A percentile compares a stretch with the other conserved stretches of the same genome.
Evolutionary conservation across 2,797 vertebrate species (phyloP).

Genomic region (Gila robusta): DNA sequence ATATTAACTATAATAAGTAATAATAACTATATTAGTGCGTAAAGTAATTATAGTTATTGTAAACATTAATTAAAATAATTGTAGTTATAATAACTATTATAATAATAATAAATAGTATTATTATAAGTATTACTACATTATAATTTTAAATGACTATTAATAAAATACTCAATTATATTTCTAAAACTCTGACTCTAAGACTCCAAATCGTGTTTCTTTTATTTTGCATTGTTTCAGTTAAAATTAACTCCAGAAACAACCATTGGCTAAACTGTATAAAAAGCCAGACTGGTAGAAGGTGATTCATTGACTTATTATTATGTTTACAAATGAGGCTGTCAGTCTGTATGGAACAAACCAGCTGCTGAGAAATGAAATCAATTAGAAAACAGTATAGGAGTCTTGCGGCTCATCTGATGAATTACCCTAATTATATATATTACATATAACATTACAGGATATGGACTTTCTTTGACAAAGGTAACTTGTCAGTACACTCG

Average conservation of each 20-base stretch:
- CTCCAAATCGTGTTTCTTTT: neutral
- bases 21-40: neutral
- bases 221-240: neutral
- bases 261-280: slow-evolving; percentile 9
- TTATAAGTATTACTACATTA: too few species aligned
- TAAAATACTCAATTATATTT: neutral
- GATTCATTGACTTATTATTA: slow-evolving; percentile 58
- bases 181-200: neutral
- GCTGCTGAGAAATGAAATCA: slow-evolving; percentile 58
- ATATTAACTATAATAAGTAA: neutral
- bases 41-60: neutral
- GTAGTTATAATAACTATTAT: neutral
- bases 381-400: slow-evolving; percentile 50
- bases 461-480: slow-evolving; percentile 19
- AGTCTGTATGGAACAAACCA: slow-evolving; percentile 33
- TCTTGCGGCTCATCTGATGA: slow-evolving; percentile 31
- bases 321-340: slow-evolving; percentile 58
- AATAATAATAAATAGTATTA: neutral
- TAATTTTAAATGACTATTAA: neutral
- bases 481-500: neutral
- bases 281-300: slow-evolving; percentile 23
- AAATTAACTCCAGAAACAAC: neutral
- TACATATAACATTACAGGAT: slow-evolving; percentile 39
- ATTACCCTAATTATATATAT: slow-evolving; percentile 52
- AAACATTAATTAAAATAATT: neutral